Conservation (phyloP, 1,140 invertebrate genomes). For the Heliconius congener region DNA sequence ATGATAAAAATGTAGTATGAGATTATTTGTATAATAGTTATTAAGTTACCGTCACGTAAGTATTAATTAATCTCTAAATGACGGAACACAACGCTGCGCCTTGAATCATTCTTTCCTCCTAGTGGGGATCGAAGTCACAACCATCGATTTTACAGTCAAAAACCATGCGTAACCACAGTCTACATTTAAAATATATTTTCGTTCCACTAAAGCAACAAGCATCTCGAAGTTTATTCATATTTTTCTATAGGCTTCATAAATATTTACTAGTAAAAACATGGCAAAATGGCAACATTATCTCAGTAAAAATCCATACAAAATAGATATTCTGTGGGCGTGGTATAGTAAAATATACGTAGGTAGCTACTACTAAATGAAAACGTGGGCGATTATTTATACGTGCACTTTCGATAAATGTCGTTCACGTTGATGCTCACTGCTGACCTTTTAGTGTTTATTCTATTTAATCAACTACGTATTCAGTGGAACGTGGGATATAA, state of each 20-base stretch:
- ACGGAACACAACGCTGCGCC: too few relatives aligned
- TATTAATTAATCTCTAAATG: background rate
- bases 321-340: background rate
- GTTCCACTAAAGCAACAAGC: too few relatives aligned
- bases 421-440: background rate
- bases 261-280: too few relatives aligned
- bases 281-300: background rate
- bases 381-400: background rate
- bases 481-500: background rate
- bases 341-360: background rate
- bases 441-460: conserved; percentile 3
- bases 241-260: too few relatives aligned
- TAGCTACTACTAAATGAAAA: background rate
- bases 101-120: background rate
- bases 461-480: conserved; percentile 12
- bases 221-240: too few relatives aligned
- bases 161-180: too few relatives aligned
- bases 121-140: background rate
- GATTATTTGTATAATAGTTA: background rate
- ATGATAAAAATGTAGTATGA: too few relatives aligned
- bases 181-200: too few relatives aligned
- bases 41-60: background rate
- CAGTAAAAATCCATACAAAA: background rate
- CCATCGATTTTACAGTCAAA: background rate
- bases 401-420: background rate